Base-by-base conservation (phyloP, 2,797 vertebrate species). In the Gouania willdenowi region DNA sequence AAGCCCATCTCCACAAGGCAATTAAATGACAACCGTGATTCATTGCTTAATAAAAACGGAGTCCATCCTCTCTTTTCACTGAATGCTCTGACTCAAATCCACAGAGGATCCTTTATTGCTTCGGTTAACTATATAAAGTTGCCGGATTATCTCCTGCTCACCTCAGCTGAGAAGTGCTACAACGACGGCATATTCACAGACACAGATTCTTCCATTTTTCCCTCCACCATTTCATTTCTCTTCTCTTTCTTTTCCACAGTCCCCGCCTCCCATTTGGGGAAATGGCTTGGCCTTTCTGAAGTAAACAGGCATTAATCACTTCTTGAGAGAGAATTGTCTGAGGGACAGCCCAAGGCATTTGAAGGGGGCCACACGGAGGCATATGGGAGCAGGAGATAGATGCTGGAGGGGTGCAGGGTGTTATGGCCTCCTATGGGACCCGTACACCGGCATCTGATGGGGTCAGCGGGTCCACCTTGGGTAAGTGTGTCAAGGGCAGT, bases 291-390 rank as follows among this genome's bases (percentile, higher is more conserved):
- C 81, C 83, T 85, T 80, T 75, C 78, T 27, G 83, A 83, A 87
- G 86, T 88, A 89, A 90, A 88, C 86, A 89, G 75, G 72, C 87
- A 90, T 90, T 89, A 88, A 90, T 90, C 88, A 90, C 78, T 77
- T 41, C 59, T 65, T 72, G 75, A 79, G 82, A 83, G 78, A 64
- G 81, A 82, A 79, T 76, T 67, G 79, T 85, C 80, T 52, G 36
- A 62, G 79, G 85, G 66, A 71, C 79, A 80, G 86, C 85, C 77
- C 60, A 68, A 76, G 75, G 85, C 83, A 27, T 77, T 81, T 78
- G 76, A 68, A 74, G 62, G 70, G 70, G 82, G 66, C 56, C 75
- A 68, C 68, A 66, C 65, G 55, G 68, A 55, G 66, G 68, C 81
- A 44, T 75, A 47, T 33, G 72, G 77, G 82, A 73, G 54, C 31